These are phyloP conservation scores for Pandemis heparana DNA, from an alignment of 2,888 invertebrate genomes.

Conservation along the genomic window DNA sequence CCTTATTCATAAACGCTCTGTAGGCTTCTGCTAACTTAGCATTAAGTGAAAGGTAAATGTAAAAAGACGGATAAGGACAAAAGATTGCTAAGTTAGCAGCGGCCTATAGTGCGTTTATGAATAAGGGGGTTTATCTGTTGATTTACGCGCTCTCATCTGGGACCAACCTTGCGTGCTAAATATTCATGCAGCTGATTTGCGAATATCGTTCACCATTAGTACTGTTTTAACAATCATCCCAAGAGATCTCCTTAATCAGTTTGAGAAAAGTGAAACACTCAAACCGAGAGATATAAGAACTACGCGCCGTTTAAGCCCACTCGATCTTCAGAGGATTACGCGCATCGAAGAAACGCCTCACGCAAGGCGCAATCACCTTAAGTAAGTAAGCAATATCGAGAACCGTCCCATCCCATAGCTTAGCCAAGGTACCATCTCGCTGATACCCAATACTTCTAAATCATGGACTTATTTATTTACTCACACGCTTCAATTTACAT, in stretches of 20 bases:
- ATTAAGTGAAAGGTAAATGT: too few relatives aligned
- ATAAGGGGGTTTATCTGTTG: too few relatives aligned
- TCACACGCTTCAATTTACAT: constrained; percentile 81
- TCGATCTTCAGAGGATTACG: constrained; percentile 6
- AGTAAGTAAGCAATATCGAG: constrained; percentile 25
- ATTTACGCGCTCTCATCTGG: too few relatives aligned
- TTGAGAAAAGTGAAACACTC: background rate
- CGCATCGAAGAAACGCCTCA: constrained; percentile 5
- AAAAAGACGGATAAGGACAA: too few relatives aligned
- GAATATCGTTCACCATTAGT: too few relatives aligned
- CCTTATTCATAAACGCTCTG: too few relatives aligned
- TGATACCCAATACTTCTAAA: constrained; percentile 75
- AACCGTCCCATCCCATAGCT: constrained; percentile 12
- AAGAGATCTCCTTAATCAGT: background rate
- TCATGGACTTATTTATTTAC: constrained; percentile 81
- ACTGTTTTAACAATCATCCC: background rate
- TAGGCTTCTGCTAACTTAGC: too few relatives aligned
- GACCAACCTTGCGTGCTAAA: too few relatives aligned
- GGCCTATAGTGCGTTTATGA: too few relatives aligned
- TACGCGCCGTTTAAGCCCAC: background rate
- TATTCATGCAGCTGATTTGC: too few relatives aligned
- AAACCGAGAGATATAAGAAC: background rate
- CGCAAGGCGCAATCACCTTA: constrained; percentile 40
- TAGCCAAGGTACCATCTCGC: constrained; percentile 58
- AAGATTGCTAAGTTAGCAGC: too few relatives aligned